Conservation (phyloP, 1,140 invertebrate genomes). For the Muscidifurax raptorellus region DNA sequence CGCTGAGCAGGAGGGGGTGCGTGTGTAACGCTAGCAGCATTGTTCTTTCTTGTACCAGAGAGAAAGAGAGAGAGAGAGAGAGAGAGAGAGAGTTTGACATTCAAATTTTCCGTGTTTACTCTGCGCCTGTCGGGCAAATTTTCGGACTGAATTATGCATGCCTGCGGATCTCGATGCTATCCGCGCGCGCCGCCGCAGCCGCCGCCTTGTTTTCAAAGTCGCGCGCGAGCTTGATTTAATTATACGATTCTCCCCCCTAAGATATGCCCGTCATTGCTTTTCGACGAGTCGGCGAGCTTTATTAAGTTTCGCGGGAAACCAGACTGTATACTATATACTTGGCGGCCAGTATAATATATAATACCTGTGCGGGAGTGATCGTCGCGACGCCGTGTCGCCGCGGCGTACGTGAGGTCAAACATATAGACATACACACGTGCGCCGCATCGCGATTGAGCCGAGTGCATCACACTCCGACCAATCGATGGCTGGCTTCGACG, state of each 20-base stretch:
- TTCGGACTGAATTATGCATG: slow-evolving; percentile 28
- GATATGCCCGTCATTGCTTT: slow-evolving; percentile 1
- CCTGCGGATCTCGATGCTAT: not conserved
- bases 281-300: no score
- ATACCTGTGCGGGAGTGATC: no score
- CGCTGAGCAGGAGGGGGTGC: not conserved
- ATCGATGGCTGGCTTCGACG: not conserved
- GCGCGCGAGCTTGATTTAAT: not conserved
- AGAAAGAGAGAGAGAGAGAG: not conserved
- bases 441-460: not conserved
- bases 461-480: not conserved
- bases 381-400: no score
- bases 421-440: no score
- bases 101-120: slow-evolving; percentile 31
- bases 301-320: no score
- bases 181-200: not conserved
- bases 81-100: slow-evolving; percentile 22
- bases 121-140: slow-evolving; percentile 7
- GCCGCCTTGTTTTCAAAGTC: no score
- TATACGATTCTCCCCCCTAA: not conserved
- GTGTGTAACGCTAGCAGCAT: not conserved
- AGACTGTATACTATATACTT: no score
- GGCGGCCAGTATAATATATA: no score
- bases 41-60: not conserved
- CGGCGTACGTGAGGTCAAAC: no score